These are phyloP conservation scores for honey bee (Apis mellifera) DNA, from an alignment of 1,140 invertebrate genomes.

Conservation along the genomic window Amel_HAv3.1 CM009936.2:1961501-1962000, in stretches of 20 bases:
- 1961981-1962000: slow-evolving; percentile 86
- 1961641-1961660: slow-evolving; percentile 62
- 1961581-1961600: slow-evolving; percentile 75
- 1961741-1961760: slow-evolving; percentile 76
- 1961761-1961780: slow-evolving; percentile 73
- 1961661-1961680: slow-evolving; percentile 58
- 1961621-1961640: slow-evolving; percentile 72
- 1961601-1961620: slow-evolving; percentile 75
- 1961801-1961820: slow-evolving; percentile 15
- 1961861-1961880: slow-evolving; percentile 56
- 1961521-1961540: slow-evolving; percentile 41
- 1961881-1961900: slow-evolving; percentile 48
- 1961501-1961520: slow-evolving; percentile 60
- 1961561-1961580: slow-evolving; percentile 69
- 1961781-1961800: slow-evolving; percentile 49
- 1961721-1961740: slow-evolving; percentile 72
- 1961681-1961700: slow-evolving; percentile 58
- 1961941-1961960: slow-evolving; percentile 75
- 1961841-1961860: slow-evolving; percentile 36
- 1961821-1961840: slow-evolving; percentile 45
- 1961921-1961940: slow-evolving; percentile 60
- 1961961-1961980: slow-evolving; percentile 77
- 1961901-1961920: slow-evolving; percentile 58
- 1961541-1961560: slow-evolving; percentile 56
- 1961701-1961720: slow-evolving; percentile 50